Conservation (phyloP, 92 coral and sea anemone genomes). For the Zoanthus solanderi region DNA sequence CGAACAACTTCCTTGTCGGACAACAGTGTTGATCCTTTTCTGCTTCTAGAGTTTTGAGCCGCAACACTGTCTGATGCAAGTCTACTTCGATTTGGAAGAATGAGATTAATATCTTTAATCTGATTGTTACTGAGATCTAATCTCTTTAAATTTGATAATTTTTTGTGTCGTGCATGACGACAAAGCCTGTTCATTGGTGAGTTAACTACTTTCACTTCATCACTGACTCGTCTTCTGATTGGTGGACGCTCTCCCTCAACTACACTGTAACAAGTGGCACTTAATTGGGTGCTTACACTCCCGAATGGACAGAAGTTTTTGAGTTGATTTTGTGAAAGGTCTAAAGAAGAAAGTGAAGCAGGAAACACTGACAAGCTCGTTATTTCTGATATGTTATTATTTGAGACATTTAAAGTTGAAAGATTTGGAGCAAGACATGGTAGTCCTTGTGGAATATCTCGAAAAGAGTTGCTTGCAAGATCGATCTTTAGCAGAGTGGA, state of each 20-base stretch:
- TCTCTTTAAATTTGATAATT: conserved; percentile 81
- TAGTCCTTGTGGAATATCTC: conserved; percentile 76
- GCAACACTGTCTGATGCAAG: conserved; percentile 18
- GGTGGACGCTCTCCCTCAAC: conserved; percentile 75
- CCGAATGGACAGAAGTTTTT: conserved; percentile 67
- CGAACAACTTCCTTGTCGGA: conserved; percentile 35
- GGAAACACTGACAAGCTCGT: conserved; percentile 88
- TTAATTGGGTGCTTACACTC: conserved; percentile 40
- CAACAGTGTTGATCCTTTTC: conserved; percentile 55
- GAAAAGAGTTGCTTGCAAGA: conserved; percentile 78
- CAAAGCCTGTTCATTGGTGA: conserved; percentile 68
- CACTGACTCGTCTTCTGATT: conserved; percentile 63
- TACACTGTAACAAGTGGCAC: conserved; percentile 76
- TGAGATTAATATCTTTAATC: conserved; percentile 73
- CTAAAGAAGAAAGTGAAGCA: conserved; percentile 85
- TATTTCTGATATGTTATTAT: conserved; percentile 76
- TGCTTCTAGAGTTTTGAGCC: conserved; percentile 34
- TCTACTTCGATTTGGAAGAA: conserved; percentile 56
- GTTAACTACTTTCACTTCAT: conserved; percentile 64
- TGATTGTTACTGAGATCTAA: conserved; percentile 86
- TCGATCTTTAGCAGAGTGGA: conserved; percentile 89
- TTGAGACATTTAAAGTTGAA: conserved; percentile 82
- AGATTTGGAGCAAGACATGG: conserved; percentile 94
- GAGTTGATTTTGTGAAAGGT: conserved; percentile 83
- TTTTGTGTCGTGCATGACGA: conserved; percentile 86